Evolutionary conservation across 2,113 vertebrate species (phyloP), one percentile per base, ranked within the genome.

Genomic region (Turdus rufiventris): DNA sequence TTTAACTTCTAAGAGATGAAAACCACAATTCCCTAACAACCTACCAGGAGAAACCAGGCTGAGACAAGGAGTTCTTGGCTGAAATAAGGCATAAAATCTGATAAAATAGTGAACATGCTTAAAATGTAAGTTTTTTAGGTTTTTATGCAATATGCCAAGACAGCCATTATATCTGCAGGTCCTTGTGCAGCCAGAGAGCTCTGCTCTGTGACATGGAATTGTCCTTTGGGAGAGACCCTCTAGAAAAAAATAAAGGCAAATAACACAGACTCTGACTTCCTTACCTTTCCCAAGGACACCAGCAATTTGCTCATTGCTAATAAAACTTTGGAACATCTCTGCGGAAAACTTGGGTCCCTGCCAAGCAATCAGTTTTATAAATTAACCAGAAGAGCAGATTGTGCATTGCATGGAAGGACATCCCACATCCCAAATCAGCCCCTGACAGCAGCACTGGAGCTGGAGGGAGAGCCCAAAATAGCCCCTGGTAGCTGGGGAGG

Each of bases 251-350:
- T 2, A 18, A 67, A 91, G 34, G 51, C 74, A 60, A 56, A 83
- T 51, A 56, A 29, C 42, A 29, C 4, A 76, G 66, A 3, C 50
- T 65, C 34, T 38, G 58, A 12, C 51, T 88, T 73, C 81, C 38
- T 74, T 83, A 88, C 91, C 88, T 85, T 80, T 96, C 67, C 85
- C 82, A 96, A 94, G 92, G 93, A 93, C 93, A 74, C 28, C 75
- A 75, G 82, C 43, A 53, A 34, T 85, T 76, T 86, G 63, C 51
- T 94, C 75, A n/a, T 47, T 38, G 75, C 93, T 89, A 60, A 48
- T 71, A 67, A 60, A 83, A 67, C 94, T 77, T 67, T 36, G 76
- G 72, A 74, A 29, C n/a, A 23, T 71, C 48, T 74, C 82, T 43
- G 4, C 12, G 1, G n/a, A 90, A 56, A 36, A 13, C 53, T 24